Evolutionary conservation across 2,797 vertebrate species (phyloP).

Genomic region (Mionectes olivaceus): DNA sequence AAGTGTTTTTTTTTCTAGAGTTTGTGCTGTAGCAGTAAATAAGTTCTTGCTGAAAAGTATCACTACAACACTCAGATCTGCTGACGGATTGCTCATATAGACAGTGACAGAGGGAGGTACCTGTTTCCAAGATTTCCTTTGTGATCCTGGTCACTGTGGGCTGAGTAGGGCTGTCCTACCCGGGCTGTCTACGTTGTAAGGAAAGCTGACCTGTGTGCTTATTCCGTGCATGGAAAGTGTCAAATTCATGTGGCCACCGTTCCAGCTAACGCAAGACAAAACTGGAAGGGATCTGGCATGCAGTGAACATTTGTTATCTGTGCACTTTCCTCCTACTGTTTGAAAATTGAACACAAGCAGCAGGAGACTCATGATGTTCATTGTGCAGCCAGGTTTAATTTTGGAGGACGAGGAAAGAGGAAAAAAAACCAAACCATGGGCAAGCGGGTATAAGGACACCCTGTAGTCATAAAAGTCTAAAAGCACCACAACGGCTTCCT

Average conservation of each 20-base stretch:
- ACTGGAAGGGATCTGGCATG: slow-evolving; percentile 65
- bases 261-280: slow-evolving; percentile 53
- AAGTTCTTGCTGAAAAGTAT: background rate
- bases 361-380: slow-evolving; percentile 66
- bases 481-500: slow-evolving; percentile 3
- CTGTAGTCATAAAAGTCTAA: slow-evolving; percentile 61
- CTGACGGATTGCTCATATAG: background rate
- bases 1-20: background rate
- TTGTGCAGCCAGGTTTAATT: slow-evolving; percentile 74
- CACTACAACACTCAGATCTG: background rate
- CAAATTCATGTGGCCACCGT: background rate
- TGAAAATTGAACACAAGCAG: slow-evolving; percentile 75
- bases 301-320: slow-evolving; percentile 60
- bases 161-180: background rate
- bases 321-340: slow-evolving; percentile 74
- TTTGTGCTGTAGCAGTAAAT: background rate
- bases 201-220: background rate
- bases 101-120: fast-evolving
- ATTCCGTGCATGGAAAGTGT: slow-evolving; percentile 37
- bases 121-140: background rate
- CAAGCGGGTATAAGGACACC: slow-evolving; percentile 47
- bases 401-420: slow-evolving; percentile 51
- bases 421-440: background rate
- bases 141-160: background rate
- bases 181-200: background rate